These are phyloP conservation scores for Mionectes macconnelli DNA, from an alignment of 2,113 vertebrate species.

Conservation along the genomic window DNA sequence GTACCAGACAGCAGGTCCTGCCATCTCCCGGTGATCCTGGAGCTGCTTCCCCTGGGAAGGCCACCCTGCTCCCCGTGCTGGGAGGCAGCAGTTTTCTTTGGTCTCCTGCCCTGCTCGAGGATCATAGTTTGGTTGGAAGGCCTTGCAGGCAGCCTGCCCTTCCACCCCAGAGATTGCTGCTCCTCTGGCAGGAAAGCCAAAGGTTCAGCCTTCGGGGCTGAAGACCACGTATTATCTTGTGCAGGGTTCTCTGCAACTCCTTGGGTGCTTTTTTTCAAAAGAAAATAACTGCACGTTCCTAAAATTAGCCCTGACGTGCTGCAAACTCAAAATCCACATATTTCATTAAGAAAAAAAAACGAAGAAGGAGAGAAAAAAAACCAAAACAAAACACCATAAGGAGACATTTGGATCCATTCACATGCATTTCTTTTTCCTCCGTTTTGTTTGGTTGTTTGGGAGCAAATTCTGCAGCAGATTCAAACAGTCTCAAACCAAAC, in stretches of 20 bases:
- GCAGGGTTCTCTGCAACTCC: not conserved
- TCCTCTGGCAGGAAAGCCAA: not conserved
- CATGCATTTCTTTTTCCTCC: not conserved
- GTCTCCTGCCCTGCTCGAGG: not conserved
- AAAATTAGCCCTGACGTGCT: not conserved
- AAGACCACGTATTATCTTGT: not conserved
- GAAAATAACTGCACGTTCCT: not conserved
- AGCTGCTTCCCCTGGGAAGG: not conserved
- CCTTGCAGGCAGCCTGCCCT: not conserved
- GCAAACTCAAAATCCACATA: not conserved
- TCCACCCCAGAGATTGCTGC: not conserved
- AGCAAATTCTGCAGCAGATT: not conserved
- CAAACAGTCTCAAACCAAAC: not conserved
- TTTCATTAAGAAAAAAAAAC: not conserved
- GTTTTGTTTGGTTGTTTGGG: conserved; percentile 33
- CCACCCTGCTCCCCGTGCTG: not conserved
- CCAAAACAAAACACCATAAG: not conserved
- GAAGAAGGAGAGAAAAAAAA: not conserved
- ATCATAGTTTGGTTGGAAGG: not conserved
- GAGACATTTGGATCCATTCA: conserved; percentile 31
- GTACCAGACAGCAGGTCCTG: not conserved
- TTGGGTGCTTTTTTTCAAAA: not conserved
- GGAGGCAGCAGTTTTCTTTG: not conserved
- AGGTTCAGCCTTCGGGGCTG: not conserved
- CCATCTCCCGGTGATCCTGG: fast-evolving